These are phyloP conservation scores for Mythimna vitellina DNA, from an alignment of 2,888 invertebrate genomes.

Conservation along the genomic window DNA sequence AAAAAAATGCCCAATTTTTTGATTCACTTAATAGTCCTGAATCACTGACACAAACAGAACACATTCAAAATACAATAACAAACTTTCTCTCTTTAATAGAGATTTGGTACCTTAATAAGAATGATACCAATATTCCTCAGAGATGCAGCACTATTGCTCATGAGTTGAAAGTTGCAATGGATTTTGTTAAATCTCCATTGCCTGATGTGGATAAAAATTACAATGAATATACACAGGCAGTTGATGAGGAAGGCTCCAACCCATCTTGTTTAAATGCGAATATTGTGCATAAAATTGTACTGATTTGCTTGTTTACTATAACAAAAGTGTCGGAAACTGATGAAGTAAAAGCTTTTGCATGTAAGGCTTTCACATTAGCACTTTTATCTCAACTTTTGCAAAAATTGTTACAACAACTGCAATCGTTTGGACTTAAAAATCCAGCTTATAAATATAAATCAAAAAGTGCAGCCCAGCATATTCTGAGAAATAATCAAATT, in stretches of 20 bases:
- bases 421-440: slow-evolving; percentile 84
- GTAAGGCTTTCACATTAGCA: slow-evolving; percentile 96
- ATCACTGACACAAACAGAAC: slow-evolving; percentile 83
- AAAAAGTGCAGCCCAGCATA: slow-evolving; percentile 64
- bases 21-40: slow-evolving; percentile 88
- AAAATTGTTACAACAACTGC: slow-evolving; percentile 86
- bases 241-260: slow-evolving; percentile 86
- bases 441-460: slow-evolving; percentile 82
- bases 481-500: slow-evolving; percentile 57
- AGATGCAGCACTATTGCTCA: slow-evolving; percentile 93
- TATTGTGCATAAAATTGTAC: slow-evolving; percentile 95
- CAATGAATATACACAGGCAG: slow-evolving; percentile 86
- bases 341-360: slow-evolving; percentile 95
- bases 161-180: slow-evolving; percentile 93
- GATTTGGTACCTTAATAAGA: slow-evolving; percentile 92
- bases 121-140: slow-evolving; percentile 92
- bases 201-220: slow-evolving; percentile 90
- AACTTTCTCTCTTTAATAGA: slow-evolving; percentile 91
- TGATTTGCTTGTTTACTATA: slow-evolving; percentile 95
- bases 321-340: slow-evolving; percentile 93
- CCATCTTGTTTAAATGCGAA: slow-evolving; percentile 92
- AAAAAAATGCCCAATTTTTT: slow-evolving; percentile 92
- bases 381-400: slow-evolving; percentile 94
- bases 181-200: slow-evolving; percentile 85
- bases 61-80: slow-evolving; percentile 86